These are phyloP conservation scores for Ascidia mentula DNA, from an alignment of 23 tunicate species.

Conservation along the genomic window DNA sequence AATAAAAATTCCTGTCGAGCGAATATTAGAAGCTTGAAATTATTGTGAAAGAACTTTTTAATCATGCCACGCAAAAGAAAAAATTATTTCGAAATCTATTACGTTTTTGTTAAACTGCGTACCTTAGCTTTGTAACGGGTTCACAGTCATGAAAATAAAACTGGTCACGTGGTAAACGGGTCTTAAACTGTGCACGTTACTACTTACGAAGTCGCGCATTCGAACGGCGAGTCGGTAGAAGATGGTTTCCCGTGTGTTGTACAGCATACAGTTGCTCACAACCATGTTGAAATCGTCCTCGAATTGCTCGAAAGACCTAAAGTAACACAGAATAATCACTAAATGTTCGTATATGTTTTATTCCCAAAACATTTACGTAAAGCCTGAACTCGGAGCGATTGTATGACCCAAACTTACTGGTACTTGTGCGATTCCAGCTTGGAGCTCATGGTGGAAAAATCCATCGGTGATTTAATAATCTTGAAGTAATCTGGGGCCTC, in stretches of 20 bases:
- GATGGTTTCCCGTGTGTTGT: constrained; percentile 72
- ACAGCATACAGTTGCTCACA: constrained; percentile 75
- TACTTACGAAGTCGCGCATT: constrained; percentile 72
- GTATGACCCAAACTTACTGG: constrained; percentile 37
- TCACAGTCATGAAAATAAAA: too few relatives aligned
- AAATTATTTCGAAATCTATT: too few relatives aligned
- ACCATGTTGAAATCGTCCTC: constrained; percentile 84
- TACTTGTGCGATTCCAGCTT: constrained; percentile 56
- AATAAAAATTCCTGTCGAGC: too few relatives aligned
- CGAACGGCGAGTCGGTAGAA: constrained; percentile 76
- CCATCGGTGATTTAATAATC: constrained; percentile 84
- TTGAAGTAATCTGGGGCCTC: constrained; percentile 91
- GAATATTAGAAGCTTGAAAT: too few relatives aligned
- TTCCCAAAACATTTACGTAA: not conserved
- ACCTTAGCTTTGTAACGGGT: too few relatives aligned
- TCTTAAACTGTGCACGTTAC: too few relatives aligned
- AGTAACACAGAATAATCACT: not conserved
- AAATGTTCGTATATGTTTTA: not conserved
- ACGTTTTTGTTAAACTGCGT: too few relatives aligned
- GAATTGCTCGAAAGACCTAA: constrained; percentile 63
- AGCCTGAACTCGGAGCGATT: not conserved
- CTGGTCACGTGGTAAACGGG: too few relatives aligned
- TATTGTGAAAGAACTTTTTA: too few relatives aligned
- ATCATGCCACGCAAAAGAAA: too few relatives aligned
- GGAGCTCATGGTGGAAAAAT: constrained; percentile 72